These are phyloP conservation scores for Callopanchax toddi DNA, from an alignment of 2,113 vertebrate species.

Conservation along the genomic window DNA sequence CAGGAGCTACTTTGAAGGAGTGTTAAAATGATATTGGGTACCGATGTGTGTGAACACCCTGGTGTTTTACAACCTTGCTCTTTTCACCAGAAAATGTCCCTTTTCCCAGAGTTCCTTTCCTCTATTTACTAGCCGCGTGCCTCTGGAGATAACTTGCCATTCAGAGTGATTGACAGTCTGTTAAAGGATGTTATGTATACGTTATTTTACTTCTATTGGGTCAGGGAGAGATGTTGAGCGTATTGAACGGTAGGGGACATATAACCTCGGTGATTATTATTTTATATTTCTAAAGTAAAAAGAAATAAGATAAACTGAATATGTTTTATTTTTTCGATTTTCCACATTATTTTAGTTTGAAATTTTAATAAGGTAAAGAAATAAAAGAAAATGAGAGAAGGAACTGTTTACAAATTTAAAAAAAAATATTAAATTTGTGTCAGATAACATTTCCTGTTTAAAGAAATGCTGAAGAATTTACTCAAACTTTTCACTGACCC, in stretches of 20 bases:
- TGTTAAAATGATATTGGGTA: conserved; percentile 24
- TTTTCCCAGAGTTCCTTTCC: conserved; percentile 14
- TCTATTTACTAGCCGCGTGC: conserved; percentile 29
- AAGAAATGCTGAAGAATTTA: not conserved
- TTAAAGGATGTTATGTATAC: conserved; percentile 9
- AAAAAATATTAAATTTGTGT: too few relatives aligned
- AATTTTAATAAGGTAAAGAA: too few relatives aligned
- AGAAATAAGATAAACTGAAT: not conserved
- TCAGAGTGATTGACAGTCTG: conserved; percentile 47
- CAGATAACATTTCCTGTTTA: not conserved
- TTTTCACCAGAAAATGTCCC: conserved; percentile 33
- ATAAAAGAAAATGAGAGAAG: too few relatives aligned
- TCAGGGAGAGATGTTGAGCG: not conserved
- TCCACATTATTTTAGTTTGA: too few relatives aligned
- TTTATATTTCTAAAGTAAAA: not conserved
- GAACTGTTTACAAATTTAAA: too few relatives aligned
- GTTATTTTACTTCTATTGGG: not conserved
- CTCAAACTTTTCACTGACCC: not conserved
- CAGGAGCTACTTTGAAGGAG: conserved; percentile 27
- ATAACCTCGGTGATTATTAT: not conserved
- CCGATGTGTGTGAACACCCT: not conserved
- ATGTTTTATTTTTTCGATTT: too few relatives aligned
- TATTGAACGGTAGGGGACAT: not conserved
- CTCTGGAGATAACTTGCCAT: conserved; percentile 38
- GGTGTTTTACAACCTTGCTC: conserved; percentile 21